Base-by-base conservation (phyloP, 2,888 invertebrate species). In the Lasioglossum zephyrum region DNA sequence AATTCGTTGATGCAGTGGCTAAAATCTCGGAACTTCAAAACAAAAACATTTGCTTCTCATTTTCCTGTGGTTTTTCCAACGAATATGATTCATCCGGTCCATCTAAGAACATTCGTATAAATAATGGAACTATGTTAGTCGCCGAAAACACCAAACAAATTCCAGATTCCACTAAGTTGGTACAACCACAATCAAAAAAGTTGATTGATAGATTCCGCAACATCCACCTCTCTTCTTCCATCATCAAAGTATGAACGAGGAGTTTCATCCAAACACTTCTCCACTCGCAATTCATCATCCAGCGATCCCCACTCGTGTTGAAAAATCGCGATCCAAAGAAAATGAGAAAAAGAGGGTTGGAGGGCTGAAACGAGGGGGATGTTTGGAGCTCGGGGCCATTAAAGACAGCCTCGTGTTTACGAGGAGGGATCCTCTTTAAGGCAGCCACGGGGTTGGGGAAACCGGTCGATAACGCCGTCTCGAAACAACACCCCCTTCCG, bases 381-480 rank as follows among this genome's bases (percentile, higher is more conserved):
- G 4, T 4, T 47, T 26, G 60, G 57, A 16, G 22, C 18, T 11
- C 44, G 73, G 44, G 79, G 66, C 49, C 57, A 63, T 91, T 92
- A 91, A 92, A 92, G 90, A 73, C 79, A 84, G 63, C 57, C 76
- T 74, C 36, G 81, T 85, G 85, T 90, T 89, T 81, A 82, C 80
- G 83, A 70, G 70, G 83, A 73, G 60, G 72, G 89, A 81, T 93
- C 89, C 89, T 84, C 92, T 92, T 92, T 90, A 92, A 93, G 88
- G 82, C 83, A 85, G 82, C 78, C 79, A 74, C 77, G 86, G 88
- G 89, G 86, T 85, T 85, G 88, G 81, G 78, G 87, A 66, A 72
- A 78, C 81, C 87, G 93, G 90, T 92, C 92, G 93, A 93, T 92
- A 92, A 88, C 90, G 89, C 87, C 93, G 92, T 92, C 92, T 93